Conservation (phyloP, 2,888 invertebrate species). For the Liposcelis brunnea region DNA sequence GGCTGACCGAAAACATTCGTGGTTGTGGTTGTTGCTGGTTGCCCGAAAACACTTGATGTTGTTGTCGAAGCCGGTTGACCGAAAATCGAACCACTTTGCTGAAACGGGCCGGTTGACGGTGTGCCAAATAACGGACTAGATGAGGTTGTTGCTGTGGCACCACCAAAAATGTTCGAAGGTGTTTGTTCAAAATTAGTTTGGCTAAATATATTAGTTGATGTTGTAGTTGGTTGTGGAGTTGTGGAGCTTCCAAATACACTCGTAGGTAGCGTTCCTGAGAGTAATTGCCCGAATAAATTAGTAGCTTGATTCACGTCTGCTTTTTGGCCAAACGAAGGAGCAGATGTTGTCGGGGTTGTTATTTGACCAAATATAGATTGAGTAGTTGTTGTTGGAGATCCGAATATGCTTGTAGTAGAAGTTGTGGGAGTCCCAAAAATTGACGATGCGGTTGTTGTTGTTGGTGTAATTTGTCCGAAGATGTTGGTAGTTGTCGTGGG, state of each 20-base stretch:
- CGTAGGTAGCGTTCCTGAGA: background rate
- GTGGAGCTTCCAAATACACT: background rate
- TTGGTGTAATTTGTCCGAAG: background rate
- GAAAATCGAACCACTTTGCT: slow-evolving; percentile 9
- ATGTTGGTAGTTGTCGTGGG: background rate
- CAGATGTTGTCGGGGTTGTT: slow-evolving; percentile 5
- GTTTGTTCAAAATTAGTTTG: background rate
- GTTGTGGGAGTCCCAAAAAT: slow-evolving; percentile 14
- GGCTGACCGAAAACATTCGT: background rate
- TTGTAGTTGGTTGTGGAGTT: background rate
- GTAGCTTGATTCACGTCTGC: background rate
- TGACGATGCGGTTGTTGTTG: slow-evolving; percentile 10
- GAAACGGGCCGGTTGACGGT: slow-evolving; percentile 12
- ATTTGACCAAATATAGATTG: background rate
- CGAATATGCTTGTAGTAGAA: slow-evolving; percentile 5
- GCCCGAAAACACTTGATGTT: slow-evolving; percentile 13
- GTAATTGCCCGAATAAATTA: background rate
- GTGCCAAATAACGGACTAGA: slow-evolving; percentile 13
- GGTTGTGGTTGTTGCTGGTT: slow-evolving; percentile 12
- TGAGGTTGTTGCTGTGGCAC: slow-evolving; percentile 7
- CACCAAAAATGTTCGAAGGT: slow-evolving; percentile 3
- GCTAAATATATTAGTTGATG: slow-evolving; percentile 1
- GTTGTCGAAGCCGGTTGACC: slow-evolving; percentile 6
- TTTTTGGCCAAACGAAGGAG: background rate
- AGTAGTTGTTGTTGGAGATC: background rate